A percentile compares a stretch with the other conserved stretches of the same genome.
Conservation (phyloP, 2,113 vertebrate species). For the Menidia beryllina region DNA sequence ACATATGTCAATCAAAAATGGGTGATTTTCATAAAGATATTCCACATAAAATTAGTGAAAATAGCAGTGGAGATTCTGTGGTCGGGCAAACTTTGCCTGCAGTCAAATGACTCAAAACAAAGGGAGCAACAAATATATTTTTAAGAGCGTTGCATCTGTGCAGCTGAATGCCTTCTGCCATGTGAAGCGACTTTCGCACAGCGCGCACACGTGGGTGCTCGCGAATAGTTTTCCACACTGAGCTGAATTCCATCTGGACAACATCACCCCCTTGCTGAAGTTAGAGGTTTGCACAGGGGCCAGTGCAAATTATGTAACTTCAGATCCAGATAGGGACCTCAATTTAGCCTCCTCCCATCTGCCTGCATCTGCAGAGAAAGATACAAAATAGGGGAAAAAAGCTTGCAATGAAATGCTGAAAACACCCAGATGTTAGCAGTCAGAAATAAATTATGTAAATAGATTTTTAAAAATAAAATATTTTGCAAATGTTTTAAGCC, state of each 20-base stretch:
- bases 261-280: not conserved
- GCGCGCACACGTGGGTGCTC: conserved; percentile 20
- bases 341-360: not conserved
- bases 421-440: no score
- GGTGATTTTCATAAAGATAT: conserved; percentile 68
- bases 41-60: conserved; percentile 69
- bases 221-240: conserved; percentile 69
- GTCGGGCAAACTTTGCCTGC: conserved; percentile 53
- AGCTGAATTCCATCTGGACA: not conserved
- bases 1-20: conserved; percentile 68
- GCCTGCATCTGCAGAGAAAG: conserved; percentile 23
- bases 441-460: no score
- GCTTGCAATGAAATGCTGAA: not conserved
- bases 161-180: conserved; percentile 51
- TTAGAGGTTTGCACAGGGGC: not conserved
- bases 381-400: not conserved
- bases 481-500: no score
- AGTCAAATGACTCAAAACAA: conserved; percentile 66
- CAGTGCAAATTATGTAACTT: not conserved
- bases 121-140: conserved; percentile 67
- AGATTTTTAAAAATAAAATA: no score
- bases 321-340: not conserved
- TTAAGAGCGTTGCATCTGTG: conserved; percentile 60
- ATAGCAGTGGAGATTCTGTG: conserved; percentile 71
- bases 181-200: conserved; percentile 54